Base-by-base conservation (phyloP, 1,140 invertebrate species). In the Stratiolaelaps scimitus region DNA sequence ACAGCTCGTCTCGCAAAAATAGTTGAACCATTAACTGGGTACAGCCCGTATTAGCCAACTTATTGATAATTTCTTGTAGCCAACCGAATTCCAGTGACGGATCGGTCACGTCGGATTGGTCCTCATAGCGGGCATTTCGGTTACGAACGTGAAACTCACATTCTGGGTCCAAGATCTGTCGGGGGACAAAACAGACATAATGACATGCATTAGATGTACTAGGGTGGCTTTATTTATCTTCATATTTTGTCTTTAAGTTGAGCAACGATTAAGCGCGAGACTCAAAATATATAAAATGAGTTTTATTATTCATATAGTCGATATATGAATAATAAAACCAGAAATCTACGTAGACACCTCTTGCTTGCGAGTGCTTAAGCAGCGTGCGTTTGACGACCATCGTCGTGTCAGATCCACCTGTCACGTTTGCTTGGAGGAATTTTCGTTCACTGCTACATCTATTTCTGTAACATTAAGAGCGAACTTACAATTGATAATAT, bases 401-500 rank as follows among this genome's bases (percentile, higher is more conserved):
- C 69, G 60, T 23, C 64, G 65, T 23, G 71, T 43, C 1, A 64
- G 43, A 17, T 65, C 26, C 7, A n/a, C 17, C 26, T 64, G 17
- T 26, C 17, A 64, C 13, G 17, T 43, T 17, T 46, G 65, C n/a
- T n/a, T n/a, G n/a, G n/a, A n/a, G n/a, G 19, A 19, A 43, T 60
- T 28, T 67, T 23, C 29, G 43, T 34, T n/a, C 13, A 40, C 1
- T 64, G 2, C 15, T n/a, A n/a, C n/a, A n/a, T n/a, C n/a, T n/a
- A n/a, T 64, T 13, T 19, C 34, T 13, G n/a, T n/a, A 19, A 7
- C 64, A 70, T 73, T 70, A 79, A 75, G 70, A 76, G 64, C 43
- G 73, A 69, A 44, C 78, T 72, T 29, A 75, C 71, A 64, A 74
- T 69, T 7, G 65, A 72, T 65, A 79, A 69, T 1, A 60, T 60